Percentiles rank a stretch among this genome's conserved stretches.
Conservation (phyloP, 2,888 invertebrate genomes). For the Lepidocyrtoides sp. region DNA sequence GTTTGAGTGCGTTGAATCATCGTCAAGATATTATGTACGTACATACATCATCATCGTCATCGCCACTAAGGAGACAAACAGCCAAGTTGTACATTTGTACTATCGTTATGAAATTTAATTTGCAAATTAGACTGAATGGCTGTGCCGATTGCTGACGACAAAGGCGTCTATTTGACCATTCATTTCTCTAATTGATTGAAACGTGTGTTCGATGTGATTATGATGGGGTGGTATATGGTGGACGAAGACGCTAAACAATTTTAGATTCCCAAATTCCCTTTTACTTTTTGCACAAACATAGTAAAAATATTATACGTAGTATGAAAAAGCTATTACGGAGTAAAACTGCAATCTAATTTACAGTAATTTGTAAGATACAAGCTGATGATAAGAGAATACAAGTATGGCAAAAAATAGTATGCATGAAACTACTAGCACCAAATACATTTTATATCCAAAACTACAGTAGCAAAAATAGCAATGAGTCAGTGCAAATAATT, state of each 20-base stretch:
- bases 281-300: constrained; percentile 46
- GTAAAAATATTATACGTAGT: not conserved
- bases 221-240: too few relatives aligned
- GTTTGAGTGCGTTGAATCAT: constrained; percentile 2
- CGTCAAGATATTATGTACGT: not conserved
- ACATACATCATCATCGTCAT: not conserved
- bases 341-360: not conserved
- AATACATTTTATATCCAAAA: too few relatives aligned
- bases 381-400: not conserved
- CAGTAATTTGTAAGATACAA: not conserved
- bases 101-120: not conserved
- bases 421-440: too few relatives aligned
- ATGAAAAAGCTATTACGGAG: not conserved
- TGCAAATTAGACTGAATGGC: constrained; percentile 30
- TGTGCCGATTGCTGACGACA: constrained; percentile 13
- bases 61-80: not conserved
- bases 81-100: not conserved
- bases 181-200: constrained; percentile 69
- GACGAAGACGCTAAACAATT: constrained; percentile 14
- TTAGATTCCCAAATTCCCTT: constrained; percentile 32
- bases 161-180: constrained; percentile 9
- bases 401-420: not conserved
- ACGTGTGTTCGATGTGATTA: not conserved
- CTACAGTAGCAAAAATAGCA: too few relatives aligned
- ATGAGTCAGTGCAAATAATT: too few relatives aligned